phyloP scores from a whole-genome alignment of 2,797 vertebrate genomes.

The Lateolabrax maculatus region DNA sequence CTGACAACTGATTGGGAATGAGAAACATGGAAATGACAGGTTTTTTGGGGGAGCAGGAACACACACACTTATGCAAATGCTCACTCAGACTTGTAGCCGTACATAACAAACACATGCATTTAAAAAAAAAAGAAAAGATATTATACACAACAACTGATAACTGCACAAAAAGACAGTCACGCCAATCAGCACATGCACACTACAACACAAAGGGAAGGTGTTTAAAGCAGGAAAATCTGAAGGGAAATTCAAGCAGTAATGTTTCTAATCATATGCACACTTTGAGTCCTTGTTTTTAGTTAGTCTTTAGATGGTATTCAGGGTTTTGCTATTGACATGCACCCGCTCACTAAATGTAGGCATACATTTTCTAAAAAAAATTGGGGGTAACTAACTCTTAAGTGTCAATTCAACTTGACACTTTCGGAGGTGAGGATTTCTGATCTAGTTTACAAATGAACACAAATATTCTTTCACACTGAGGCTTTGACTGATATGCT shows the following conservation, averaged over 20 bases:
- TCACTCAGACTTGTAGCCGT: slow-evolving; percentile 1
- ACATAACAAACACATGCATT: slow-evolving; percentile 6
- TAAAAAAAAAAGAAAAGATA: slow-evolving; percentile 10
- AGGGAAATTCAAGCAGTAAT: slow-evolving; percentile 26
- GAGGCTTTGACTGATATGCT: slow-evolving; percentile 37
- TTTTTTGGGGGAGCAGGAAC: slow-evolving; percentile 37
- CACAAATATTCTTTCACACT: slow-evolving; percentile 3
- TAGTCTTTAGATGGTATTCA: slow-evolving; percentile 26
- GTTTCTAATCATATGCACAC: slow-evolving; percentile 18
- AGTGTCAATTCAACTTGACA: slow-evolving; percentile 23
- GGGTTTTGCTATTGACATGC: slow-evolving; percentile 46
- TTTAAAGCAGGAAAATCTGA: slow-evolving; percentile 28
- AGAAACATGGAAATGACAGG: slow-evolving; percentile 63
- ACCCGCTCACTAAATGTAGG: slow-evolving; percentile 18
- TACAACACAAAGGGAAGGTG: slow-evolving; percentile 15
- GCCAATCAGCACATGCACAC: neutral
- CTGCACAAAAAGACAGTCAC: neutral
- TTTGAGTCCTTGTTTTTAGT: slow-evolving; percentile 47
- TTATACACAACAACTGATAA: slow-evolving; percentile 8
- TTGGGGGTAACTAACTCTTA: neutral
- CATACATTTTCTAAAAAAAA: slow-evolving; percentile 15
- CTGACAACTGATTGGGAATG: slow-evolving; percentile 73
- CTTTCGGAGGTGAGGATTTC: slow-evolving; percentile 19
- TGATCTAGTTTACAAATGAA: slow-evolving; percentile 19
- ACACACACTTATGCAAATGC: slow-evolving; percentile 1